These are phyloP conservation scores for Corythucha ciliata DNA, from an alignment of 2,888 invertebrate species.

Conservation along the genomic window DNA sequence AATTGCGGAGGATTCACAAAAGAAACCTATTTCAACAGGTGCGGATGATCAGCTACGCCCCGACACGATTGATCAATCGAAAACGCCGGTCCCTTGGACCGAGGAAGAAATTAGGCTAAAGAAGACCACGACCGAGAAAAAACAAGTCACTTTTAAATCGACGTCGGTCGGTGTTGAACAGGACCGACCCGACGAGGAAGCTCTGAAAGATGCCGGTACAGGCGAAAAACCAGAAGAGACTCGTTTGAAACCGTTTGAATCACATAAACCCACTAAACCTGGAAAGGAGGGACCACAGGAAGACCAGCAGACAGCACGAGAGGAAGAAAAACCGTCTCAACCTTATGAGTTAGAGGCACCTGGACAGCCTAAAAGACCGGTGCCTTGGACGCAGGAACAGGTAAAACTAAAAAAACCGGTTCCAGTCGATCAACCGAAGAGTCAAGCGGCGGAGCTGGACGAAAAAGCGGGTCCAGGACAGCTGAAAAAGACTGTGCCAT, in stretches of 20 bases:
- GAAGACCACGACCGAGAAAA: constrained; percentile 34
- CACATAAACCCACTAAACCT: constrained; percentile 24
- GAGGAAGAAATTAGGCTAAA: constrained; percentile 40
- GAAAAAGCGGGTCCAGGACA: neutral
- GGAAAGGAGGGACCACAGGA: constrained; percentile 2
- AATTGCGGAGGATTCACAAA: too few species aligned
- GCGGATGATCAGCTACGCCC: too few species aligned
- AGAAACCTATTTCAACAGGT: too few species aligned
- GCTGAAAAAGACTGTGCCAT: constrained; percentile 3
- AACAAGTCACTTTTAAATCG: constrained; percentile 11
- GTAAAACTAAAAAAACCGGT: constrained; percentile 39
- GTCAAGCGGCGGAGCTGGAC: too few species aligned
- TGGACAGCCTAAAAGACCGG: constrained; percentile 32
- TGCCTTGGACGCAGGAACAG: constrained; percentile 41
- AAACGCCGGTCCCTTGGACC: constrained; percentile 39
- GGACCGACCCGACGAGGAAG: constrained; percentile 31
- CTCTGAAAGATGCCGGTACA: constrained; percentile 20
- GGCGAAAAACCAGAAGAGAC: constrained; percentile 19
- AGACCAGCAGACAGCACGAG: neutral
- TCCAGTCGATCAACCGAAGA: constrained; percentile 26
- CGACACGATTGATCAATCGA: too few species aligned
- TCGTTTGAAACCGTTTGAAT: constrained; percentile 3
- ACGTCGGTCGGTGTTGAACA: constrained; percentile 34
- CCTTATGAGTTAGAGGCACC: too few species aligned
- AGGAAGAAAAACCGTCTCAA: too few species aligned